Base-by-base conservation (phyloP, 2,113 vertebrate species). In the Acanthisitta chloris region DNA sequence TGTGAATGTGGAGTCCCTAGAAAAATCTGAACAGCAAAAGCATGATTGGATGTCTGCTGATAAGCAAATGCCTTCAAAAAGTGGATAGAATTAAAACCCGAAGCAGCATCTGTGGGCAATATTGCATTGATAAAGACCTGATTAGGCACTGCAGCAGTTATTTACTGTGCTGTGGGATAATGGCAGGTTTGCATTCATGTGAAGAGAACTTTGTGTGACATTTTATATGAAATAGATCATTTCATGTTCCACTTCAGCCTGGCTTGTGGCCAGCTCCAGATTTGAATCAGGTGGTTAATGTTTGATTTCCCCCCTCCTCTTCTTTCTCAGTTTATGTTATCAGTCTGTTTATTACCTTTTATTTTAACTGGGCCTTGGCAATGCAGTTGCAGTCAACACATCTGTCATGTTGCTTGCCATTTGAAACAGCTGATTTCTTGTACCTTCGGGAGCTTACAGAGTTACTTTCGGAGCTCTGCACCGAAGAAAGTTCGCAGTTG, bases 221-320 rank as follows among this genome's bases (percentile, higher is more conserved):
- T 73, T 80, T 23, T 61, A 33, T 38, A 10, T 55, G 29, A 62
- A 82, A 31, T 34, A 28, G 61, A 25, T n/a, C 40, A n/a, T n/a
- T 86, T 33, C 1, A 0, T 18, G 5, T 95, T 73, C 19, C 2
- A 5, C 25, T 40, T 31, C 64, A 34, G 5, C 59, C 21, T 28
- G 52, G 18, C 42, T 57, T 88, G 69, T 48, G 12, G 6, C 48
- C 17, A 45, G 26, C 33, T 81, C 5, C 9, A 19, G 33, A 26
- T 86, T 86, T 77, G 73, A 57, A 72, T 86, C 10, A 9, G 4
- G 4, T 74, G 19, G 43, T 79, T 70, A 29, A 45, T 55, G n/a
- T 62, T 82, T 51, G 7, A 4, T 14, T 36, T 52, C 12, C 18
- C 8, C 16, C 3, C 6, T 10, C 6, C 2, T 4, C 3, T 0